Evolutionary conservation across 2,797 vertebrate genomes (phyloP), one percentile per base, ranked within the genome.

Genomic region (Dendrocincla tyrannina): DNA sequence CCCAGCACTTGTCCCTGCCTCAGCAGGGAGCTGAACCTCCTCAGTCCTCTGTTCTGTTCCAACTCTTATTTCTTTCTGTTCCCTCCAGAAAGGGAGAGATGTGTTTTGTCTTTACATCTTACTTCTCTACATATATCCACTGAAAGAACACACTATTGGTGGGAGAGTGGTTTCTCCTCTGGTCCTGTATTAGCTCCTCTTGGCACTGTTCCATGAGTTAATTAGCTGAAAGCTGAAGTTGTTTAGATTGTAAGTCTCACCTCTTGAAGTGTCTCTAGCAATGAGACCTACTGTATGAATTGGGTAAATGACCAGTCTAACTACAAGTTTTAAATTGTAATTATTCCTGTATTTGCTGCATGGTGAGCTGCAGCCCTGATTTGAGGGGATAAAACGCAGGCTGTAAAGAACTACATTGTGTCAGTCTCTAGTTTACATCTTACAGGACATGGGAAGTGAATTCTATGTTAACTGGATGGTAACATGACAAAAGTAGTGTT

Each of bases 211-310:
- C 80, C 66, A 58, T 2, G 2, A 78, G 35, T 53, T 94, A 93
- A 95, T 92, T 83, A 93, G 70, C 67, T 95, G 27, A 84, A 84
- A 85, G 46, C 64, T 90, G 90, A 84, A 93, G 79, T 80, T 95
- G 53, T 84, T 96, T 50, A 88, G 66, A 55, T 69, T 88, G 32
- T 41, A 67, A 82, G 49, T 89, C 64, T 96, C 47, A 67, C 56
- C 73, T 93, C 78, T 85, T 85, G 79, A 95, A 81, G 39, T 66
- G 44, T 85, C 53, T 84, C 69, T 50, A 90, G 76, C 42, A 69
- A 50, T 23, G 19, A 93, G 66, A 75, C 23, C 55, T 85, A 32
- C 55, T 69, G 39, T 85, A 50, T 84, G 94, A 81, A 56, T 37
- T 93, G 55, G 24, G n/a, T 60, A 84, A 91, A 78, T 76, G 46